A percentile compares a stretch with the other conserved stretches of the same genome.
Evolutionary conservation across 2,888 invertebrate species (phyloP).

Genomic region (Melanophora roralis): DNA sequence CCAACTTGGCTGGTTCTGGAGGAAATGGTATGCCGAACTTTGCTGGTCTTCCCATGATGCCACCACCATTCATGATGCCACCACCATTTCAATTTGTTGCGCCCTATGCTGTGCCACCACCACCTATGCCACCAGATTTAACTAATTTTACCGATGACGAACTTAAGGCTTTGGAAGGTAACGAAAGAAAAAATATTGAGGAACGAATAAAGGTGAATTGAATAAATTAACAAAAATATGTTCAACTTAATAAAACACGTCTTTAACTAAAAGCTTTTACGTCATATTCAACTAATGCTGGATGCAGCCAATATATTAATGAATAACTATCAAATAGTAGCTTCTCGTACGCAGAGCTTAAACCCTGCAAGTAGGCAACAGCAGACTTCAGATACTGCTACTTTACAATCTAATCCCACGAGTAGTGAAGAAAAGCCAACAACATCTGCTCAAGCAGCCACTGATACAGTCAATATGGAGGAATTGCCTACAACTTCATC

Average conservation of each 20-base stretch:
- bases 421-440: background rate
- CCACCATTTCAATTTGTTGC: slow-evolving; percentile 81
- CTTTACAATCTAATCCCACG: slow-evolving; percentile 3
- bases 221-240: no score
- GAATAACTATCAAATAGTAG: slow-evolving; percentile 92
- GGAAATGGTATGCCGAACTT: slow-evolving; percentile 57
- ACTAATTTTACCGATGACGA: slow-evolving; percentile 89
- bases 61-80: slow-evolving; percentile 77
- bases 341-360: slow-evolving; percentile 78
- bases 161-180: slow-evolving; percentile 91
- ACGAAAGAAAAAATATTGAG: slow-evolving; percentile 90
- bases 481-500: slow-evolving; percentile 49
- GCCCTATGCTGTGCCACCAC: slow-evolving; percentile 81
- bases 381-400: background rate
- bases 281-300: slow-evolving; percentile 91
- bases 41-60: slow-evolving; percentile 70
- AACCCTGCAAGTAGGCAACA: slow-evolving; percentile 60
- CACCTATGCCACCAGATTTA: slow-evolving; percentile 86
- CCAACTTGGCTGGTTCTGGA: slow-evolving; percentile 34
- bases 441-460: slow-evolving; percentile 35
- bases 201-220: slow-evolving; percentile 86
- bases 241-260: background rate
- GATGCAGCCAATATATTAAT: slow-evolving; percentile 96
- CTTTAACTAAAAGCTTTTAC: slow-evolving; percentile 80
- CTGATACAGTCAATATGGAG: slow-evolving; percentile 35